Base-by-base conservation (phyloP, 2,888 invertebrate genomes). In the Choristoneura rosaceana region DNA sequence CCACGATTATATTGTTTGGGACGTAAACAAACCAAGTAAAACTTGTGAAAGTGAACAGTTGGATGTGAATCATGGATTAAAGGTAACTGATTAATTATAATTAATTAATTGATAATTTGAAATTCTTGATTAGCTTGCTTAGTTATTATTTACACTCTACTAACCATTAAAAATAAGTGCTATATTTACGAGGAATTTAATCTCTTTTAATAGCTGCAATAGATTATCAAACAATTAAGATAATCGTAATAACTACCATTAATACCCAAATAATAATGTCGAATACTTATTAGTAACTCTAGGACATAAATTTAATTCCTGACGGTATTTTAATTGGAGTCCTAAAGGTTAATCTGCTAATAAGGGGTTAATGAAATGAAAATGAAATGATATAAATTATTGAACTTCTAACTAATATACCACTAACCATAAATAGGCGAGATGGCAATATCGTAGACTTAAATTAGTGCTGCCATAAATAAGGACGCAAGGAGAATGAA, bases 11-110 rank as follows among this genome's bases (percentile, higher is more conserved):
- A 62, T 41, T 60, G 62, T 58, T 73, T 70, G 69, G 69, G 75
- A 81, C 81, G 85, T 86, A 86, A 87, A 87, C 84, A 87, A 82
- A 78, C 76, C n/a, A 15, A 55, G 74, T 68, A 74, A 79, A 76
- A 76, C 78, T 74, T 78, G 82, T 84, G 82, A 81, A 76, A 77
- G 62, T 75, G 75, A 63, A 63, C 67, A 64, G 58, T 68, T 69
- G 74, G 78, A 80, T 75, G 68, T 71, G 77, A 78, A 77, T 79
- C 74, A 80, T 78, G 74, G 77, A 77, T 76, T 70, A 74, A 75
- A 81, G 82, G 80, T 83, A 80, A 80, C 67, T 70, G 41, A 65
- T 59, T 66, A 71, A 65, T 70, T 47, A 41, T 43, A 43, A n/a
- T n/a, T 62, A 25, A 25, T 25, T 25, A 25, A 25, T 25, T 25